Percentiles rank a stretch among this genome's conserved stretches.
Evolutionary conservation across 1,140 invertebrate genomes (phyloP).

Genomic region (Drosophila pectinifera): DNA sequence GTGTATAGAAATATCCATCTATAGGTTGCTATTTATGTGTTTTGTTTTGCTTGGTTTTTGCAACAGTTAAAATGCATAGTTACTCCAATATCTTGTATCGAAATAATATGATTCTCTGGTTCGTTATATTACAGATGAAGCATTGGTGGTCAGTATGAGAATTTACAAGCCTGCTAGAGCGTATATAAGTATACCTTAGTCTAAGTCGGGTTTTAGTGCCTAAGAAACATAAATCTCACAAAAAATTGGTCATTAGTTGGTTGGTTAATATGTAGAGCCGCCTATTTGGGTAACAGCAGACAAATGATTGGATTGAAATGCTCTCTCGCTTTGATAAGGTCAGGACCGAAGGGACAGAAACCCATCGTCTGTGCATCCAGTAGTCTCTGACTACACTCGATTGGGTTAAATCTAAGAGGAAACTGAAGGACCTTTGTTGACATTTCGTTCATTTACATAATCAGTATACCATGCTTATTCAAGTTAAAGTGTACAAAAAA

Average conservation of each 20-base stretch:
- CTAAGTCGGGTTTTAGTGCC: conserved; percentile 53
- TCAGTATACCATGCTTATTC: conserved; percentile 72
- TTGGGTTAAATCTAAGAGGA: conserved; percentile 21
- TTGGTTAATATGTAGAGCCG: conserved; percentile 48
- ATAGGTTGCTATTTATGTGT: conserved; percentile 56
- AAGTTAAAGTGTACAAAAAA: conserved; percentile 83
- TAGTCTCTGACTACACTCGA: conserved; percentile 44
- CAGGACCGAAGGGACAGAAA: conserved; percentile 12
- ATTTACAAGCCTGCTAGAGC: conserved; percentile 72
- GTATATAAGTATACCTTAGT: conserved; percentile 42
- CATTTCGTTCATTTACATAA: conserved; percentile 63
- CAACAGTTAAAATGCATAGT: conserved; percentile 69
- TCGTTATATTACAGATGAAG: conserved; percentile 77
- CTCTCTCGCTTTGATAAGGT: conserved; percentile 31
- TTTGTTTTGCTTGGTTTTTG: conserved; percentile 4
- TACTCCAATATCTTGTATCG: conserved; percentile 45
- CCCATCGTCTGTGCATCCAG: conserved; percentile 14
- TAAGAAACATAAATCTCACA: conserved; percentile 64
- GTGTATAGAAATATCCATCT: conserved; percentile 46
- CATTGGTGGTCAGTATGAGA: conserved; percentile 68
- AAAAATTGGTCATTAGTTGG: conserved; percentile 78
- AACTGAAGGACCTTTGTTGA: conserved; percentile 51
- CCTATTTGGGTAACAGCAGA: conserved; percentile 7
- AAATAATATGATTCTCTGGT: conserved; percentile 66
- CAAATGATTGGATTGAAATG: conserved; percentile 47